These are phyloP conservation scores for Sesamia nonagrioides DNA, from an alignment of 1,140 invertebrate species.

Conservation along the genomic window DNA sequence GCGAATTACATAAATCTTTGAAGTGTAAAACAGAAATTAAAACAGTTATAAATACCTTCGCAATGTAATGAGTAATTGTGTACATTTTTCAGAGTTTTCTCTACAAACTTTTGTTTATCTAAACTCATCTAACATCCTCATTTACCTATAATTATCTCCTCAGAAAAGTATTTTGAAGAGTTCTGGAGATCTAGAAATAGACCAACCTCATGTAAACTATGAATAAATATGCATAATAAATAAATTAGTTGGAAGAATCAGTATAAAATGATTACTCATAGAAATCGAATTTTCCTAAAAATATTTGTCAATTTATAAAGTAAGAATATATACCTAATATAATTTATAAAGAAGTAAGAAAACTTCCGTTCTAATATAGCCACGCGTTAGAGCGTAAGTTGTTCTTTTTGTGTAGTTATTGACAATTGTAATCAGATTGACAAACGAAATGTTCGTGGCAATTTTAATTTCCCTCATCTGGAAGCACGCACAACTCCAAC, in stretches of 20 bases:
- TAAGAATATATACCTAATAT: no score
- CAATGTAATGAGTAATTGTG: slow-evolving; percentile 38
- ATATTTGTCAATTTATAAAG: no score
- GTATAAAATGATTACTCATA: no score
- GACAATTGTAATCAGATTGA: no score
- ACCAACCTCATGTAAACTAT: not conserved
- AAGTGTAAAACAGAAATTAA: slow-evolving; percentile 50
- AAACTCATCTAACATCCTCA: not conserved
- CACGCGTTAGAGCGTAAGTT: no score
- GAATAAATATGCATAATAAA: not conserved
- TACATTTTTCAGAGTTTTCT: slow-evolving; percentile 29
- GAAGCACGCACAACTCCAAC: not conserved
- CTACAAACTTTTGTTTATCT: not conserved
- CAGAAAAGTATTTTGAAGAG: not conserved
- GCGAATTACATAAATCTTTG: slow-evolving; percentile 58
- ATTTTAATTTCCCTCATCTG: not conserved
- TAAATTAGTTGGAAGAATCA: not conserved
- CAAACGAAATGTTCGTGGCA: no score
- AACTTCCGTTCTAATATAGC: no score
- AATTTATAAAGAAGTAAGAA: no score
- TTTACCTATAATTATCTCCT: not conserved
- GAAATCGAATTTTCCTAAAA: no score
- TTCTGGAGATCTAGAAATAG: not conserved
- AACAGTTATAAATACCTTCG: slow-evolving; percentile 39
- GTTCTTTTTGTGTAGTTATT: no score